Evolutionary conservation across 1,140 invertebrate genomes (phyloP).

Genomic region (Aricia agestis): DNA sequence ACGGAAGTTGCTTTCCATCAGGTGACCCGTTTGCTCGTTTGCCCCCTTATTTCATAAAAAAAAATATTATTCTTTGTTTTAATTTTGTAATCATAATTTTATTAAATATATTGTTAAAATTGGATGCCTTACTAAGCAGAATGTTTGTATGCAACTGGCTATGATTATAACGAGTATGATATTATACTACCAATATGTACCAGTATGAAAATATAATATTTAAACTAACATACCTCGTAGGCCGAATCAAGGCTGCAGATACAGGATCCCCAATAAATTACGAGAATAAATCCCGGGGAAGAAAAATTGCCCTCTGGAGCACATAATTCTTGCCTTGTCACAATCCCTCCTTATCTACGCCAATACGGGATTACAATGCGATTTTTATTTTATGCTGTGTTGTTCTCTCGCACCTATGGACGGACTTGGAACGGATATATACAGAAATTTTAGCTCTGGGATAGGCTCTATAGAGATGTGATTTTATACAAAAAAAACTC

Average conservation of each 20-base stretch:
- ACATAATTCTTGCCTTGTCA: constrained; percentile 77
- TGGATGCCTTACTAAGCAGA: too few relatives aligned
- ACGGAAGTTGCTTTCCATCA: too few relatives aligned
- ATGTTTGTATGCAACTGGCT: too few relatives aligned
- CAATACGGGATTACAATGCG: constrained; percentile 75
- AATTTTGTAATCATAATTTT: too few relatives aligned
- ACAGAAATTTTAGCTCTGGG: too few relatives aligned
- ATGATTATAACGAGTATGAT: too few relatives aligned
- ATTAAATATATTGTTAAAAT: too few relatives aligned
- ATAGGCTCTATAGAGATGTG: too few relatives aligned
- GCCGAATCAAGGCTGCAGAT: constrained; percentile 63
- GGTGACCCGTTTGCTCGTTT: too few relatives aligned
- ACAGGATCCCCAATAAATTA: constrained; percentile 75
- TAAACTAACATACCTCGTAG: constrained; percentile 27
- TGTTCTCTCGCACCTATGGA: constrained; percentile 37
- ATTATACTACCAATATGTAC: neutral
- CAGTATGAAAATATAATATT: neutral
- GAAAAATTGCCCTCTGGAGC: constrained; percentile 76
- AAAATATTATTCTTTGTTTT: too few relatives aligned
- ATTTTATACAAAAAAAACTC: too few relatives aligned
- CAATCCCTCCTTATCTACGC: constrained; percentile 73
- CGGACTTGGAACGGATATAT: constrained; percentile 9
- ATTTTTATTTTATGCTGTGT: constrained; percentile 74
- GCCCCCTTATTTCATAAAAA: too few relatives aligned
- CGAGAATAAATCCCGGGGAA: constrained; percentile 73